Evolutionary conservation across 2,113 vertebrate species (phyloP).

Genomic region (Chaetorhynchus papuensis): DNA sequence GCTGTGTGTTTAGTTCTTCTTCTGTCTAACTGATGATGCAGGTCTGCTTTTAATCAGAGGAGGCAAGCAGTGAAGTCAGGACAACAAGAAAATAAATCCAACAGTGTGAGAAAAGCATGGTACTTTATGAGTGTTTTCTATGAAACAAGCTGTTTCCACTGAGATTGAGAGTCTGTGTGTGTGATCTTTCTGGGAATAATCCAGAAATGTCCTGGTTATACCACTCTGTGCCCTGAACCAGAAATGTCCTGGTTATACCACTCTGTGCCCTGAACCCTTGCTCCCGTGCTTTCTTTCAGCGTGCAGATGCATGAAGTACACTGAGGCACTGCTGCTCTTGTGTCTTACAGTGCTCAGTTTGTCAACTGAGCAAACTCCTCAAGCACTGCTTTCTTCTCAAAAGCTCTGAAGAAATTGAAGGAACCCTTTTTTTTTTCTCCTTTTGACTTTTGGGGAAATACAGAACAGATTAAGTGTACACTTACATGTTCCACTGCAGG

Average conservation of each 20-base stretch:
- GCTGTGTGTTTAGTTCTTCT: neutral
- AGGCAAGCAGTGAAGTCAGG: neutral
- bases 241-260: neutral
- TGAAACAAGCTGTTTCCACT: neutral
- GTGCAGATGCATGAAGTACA: rapidly evolving
- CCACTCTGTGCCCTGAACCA: rapidly evolving
- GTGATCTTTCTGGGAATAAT: neutral
- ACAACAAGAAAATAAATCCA: neutral
- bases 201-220: neutral
- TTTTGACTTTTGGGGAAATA: neutral
- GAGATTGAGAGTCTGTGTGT: neutral
- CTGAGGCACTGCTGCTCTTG: neutral
- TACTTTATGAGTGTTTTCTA: neutral
- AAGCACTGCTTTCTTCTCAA: neutral
- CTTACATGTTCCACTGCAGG: rapidly evolving
- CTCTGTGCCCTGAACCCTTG: rapidly evolving
- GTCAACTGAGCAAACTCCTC: neutral
- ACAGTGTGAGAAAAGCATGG: neutral
- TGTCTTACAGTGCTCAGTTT: neutral
- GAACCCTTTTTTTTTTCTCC: neutral
- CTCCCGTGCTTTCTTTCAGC: neutral
- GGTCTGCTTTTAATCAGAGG: neutral
- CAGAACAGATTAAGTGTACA: neutral
- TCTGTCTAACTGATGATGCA: no score
- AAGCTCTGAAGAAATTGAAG: neutral